Base-by-base conservation (phyloP, 1,140 invertebrate species). In the Procambarus clarkii region DNA sequence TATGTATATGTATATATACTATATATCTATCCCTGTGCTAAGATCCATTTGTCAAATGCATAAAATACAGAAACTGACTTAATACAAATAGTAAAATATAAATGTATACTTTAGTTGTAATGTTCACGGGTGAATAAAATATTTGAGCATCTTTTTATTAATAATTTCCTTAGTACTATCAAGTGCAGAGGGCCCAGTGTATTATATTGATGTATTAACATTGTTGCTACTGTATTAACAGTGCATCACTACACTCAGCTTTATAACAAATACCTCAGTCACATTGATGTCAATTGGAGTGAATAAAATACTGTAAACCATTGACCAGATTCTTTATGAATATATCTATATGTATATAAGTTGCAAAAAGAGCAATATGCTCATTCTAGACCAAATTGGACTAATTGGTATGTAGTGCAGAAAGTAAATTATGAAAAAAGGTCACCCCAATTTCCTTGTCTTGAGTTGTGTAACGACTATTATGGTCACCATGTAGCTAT, bases 121-220 rank as follows among this genome's bases (percentile, higher is more conserved):
- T 54, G 50, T 54, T 54, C 7, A 54, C 2, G 7, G n/a, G n/a
- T n/a, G n/a, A n/a, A n/a, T n/a, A n/a, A n/a, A n/a, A n/a, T n/a
- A 54, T 54, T 64, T 64, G 9, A 18, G 60, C 3, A 74, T 3
- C 15, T 3, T 24, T 74, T 21, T 34, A 34, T 64, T 64, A 34
- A 74, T 74, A 1, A 24, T 74, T 74, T 8, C 60, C 13, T 18
- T 69, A 21, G 34, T 50, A 83, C 81, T 60, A 64, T 83, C 45
- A 69, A 69, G 4, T 69, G 60, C 13, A 88, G 87, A 88, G 87
- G 79, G 87, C 87, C 87, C 87, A 82, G 58, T 81, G 87, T 88
- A 88, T 88, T 80, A 88, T 88, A 88, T 82, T 11, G 15, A 86
- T 45, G 85, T 86, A 34, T 24, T 24, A n/a, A 86, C 9, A 86